These are phyloP conservation scores for Galeruca laticollis DNA, from an alignment of 2,888 invertebrate species.

Conservation along the genomic window DNA sequence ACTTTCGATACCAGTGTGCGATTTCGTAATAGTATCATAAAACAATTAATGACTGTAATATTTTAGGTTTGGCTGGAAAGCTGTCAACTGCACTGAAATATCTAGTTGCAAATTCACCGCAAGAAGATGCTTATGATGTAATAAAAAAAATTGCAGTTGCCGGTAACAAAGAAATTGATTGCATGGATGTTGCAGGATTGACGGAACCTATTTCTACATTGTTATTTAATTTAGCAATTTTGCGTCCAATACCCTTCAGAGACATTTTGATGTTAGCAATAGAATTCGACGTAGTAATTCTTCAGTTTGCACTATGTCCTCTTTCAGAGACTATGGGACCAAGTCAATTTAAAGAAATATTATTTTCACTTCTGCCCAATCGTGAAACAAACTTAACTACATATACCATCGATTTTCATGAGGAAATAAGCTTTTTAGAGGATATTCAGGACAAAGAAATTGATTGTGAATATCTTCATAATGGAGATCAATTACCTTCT, in stretches of 20 bases:
- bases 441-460: not conserved
- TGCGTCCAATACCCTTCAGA: not conserved
- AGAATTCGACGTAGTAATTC: not conserved
- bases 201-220: not conserved
- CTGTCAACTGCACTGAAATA: not conserved
- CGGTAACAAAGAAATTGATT: not conserved
- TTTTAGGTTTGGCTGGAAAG: not conserved
- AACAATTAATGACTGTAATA: not conserved
- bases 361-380: not conserved
- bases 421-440: not conserved
- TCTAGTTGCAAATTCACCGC: not conserved
- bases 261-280: not conserved
- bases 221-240: not conserved
- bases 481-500: not conserved
- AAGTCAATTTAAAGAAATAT: not conserved
- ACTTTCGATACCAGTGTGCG: too few relatives aligned
- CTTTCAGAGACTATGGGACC: not conserved
- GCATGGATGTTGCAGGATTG: not conserved
- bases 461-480: not conserved
- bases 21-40: too few relatives aligned
- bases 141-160: not conserved
- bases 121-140: not conserved
- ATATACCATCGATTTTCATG: not conserved
- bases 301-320: not conserved
- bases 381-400: not conserved